phyloP scores from a whole-genome alignment of 2,797 vertebrate genomes.

The Myotis findleyi region DNA sequence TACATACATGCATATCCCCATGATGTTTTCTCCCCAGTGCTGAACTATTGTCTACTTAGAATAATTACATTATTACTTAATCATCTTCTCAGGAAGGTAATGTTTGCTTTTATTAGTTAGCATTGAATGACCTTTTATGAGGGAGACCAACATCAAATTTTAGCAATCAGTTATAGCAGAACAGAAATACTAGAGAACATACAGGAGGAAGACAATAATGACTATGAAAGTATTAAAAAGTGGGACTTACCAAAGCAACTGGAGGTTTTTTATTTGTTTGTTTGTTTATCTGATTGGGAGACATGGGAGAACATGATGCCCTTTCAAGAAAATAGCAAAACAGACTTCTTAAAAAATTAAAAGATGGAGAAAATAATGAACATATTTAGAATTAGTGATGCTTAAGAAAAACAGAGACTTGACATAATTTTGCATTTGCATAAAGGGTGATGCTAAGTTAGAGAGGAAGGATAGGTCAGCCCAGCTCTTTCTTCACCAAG shows the following conservation, averaged over 20 bases:
- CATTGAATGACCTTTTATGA: not conserved
- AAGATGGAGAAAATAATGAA: not conserved
- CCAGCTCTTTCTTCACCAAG: not conserved
- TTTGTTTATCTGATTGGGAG: not conserved
- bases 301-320: not conserved
- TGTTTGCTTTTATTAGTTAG: not conserved
- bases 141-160: not conserved
- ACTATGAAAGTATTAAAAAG: not conserved
- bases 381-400: not conserved
- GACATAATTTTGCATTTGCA: not conserved
- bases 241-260: not conserved
- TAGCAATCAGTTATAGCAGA: not conserved
- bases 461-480: not conserved
- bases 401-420: not conserved
- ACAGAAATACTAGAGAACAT: not conserved
- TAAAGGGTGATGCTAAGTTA: not conserved
- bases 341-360: not conserved
- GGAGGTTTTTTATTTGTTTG: not conserved
- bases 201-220: not conserved
- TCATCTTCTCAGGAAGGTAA: not conserved
- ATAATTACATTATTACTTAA: not conserved
- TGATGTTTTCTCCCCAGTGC: not conserved
- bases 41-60: not conserved
- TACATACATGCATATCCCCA: not conserved
- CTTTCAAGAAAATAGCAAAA: not conserved